These are phyloP conservation scores for Cygnus olor DNA, from an alignment of 2,797 vertebrate species.

Conservation along the genomic window DNA sequence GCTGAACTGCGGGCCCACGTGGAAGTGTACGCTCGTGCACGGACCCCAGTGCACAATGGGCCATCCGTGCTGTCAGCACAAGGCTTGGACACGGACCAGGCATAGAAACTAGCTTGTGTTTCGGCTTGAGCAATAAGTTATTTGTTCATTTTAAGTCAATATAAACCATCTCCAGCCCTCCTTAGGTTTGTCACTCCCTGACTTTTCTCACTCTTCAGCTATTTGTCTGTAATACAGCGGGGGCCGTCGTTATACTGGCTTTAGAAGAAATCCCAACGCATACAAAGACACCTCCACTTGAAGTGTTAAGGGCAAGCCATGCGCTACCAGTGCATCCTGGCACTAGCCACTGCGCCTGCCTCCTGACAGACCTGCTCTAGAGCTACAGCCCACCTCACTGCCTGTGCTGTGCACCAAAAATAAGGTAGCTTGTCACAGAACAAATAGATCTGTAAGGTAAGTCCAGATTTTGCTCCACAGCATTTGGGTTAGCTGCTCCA, in stretches of 20 bases:
- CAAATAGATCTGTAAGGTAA: not conserved
- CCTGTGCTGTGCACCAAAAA: not conserved
- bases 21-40: not conserved
- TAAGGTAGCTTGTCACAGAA: not conserved
- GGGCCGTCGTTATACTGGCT: not conserved
- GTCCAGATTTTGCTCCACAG: not conserved
- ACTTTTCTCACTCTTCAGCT: not conserved
- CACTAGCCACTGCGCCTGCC: not conserved
- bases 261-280: not conserved
- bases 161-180: not conserved
- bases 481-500: not conserved
- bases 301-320: not conserved
- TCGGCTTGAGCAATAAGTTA: conserved; percentile 1
- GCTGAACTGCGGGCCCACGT: not conserved
- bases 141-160: conserved; percentile 16
- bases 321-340: accelerated
- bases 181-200: not conserved
- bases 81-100: conserved; percentile 5
- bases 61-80: not conserved
- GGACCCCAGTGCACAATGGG: conserved; percentile 7
- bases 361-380: not conserved
- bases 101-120: conserved; percentile 1
- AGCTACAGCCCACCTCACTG: not conserved
- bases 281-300: not conserved
- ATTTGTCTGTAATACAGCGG: not conserved